These are phyloP conservation scores for Pegoplata infirma DNA, from an alignment of 2,888 invertebrate species.

Conservation along the genomic window DNA sequence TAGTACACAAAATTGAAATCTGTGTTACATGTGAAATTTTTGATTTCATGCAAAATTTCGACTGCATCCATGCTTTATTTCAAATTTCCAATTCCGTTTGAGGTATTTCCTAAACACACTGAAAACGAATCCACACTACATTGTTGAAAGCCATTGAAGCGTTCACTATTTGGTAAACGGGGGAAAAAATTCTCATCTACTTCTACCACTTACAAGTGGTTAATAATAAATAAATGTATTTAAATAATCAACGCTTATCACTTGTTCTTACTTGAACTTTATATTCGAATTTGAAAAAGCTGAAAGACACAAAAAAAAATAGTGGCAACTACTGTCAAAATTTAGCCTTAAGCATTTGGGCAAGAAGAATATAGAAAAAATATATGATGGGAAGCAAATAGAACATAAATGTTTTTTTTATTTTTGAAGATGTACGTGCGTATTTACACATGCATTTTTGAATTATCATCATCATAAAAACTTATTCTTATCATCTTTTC, in stretches of 20 bases:
- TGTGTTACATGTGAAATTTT: too few species aligned
- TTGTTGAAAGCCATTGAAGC: neutral
- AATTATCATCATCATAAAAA: neutral
- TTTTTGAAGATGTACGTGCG: too few species aligned
- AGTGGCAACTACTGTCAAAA: slow-evolving; percentile 18
- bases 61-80: too few species aligned
- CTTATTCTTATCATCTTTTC: neutral
- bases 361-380: neutral
- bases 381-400: neutral
- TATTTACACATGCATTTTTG: neutral
- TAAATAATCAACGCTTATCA: slow-evolving; percentile 34
- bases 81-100: too few species aligned
- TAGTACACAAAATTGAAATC: too few species aligned
- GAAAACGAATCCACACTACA: too few species aligned
- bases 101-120: too few species aligned
- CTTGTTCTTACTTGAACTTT: too few species aligned
- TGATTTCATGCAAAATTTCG: too few species aligned
- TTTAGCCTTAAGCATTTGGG: neutral
- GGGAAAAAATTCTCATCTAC: too few species aligned
- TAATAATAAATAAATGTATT: slow-evolving; percentile 17
- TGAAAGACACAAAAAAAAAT: neutral
- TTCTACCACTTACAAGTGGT: slow-evolving; percentile 31
- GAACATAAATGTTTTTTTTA: neutral
- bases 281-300: neutral
- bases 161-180: neutral